A percentile compares a stretch with the other conserved stretches of the same genome.
Conservation (phyloP, 2,888 invertebrate genomes). For the Pristionchus maxplancki region DNA sequence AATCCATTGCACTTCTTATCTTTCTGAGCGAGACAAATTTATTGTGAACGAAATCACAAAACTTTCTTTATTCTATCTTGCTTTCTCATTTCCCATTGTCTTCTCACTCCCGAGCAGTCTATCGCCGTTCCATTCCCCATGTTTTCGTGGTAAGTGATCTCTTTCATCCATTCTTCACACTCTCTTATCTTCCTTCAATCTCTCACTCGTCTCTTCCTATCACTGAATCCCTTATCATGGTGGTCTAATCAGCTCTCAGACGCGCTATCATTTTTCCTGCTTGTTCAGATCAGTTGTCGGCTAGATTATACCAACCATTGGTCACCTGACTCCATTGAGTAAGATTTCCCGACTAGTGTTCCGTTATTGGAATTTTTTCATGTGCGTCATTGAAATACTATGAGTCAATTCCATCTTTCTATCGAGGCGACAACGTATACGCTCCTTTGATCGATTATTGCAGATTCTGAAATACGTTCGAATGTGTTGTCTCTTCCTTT, state of each 20-base stretch:
- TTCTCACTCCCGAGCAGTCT: neutral
- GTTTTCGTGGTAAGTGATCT: neutral
- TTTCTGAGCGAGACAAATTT: neutral
- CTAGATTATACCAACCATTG: neutral
- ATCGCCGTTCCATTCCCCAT: neutral
- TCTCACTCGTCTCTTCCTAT: neutral
- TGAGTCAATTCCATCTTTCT: no score
- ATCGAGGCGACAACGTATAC: no score
- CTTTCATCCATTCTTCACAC: neutral
- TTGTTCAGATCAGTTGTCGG: neutral
- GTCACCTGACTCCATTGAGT: neutral
- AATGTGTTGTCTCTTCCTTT: neutral
- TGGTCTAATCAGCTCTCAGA: conserved; percentile 6
- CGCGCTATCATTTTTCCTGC: neutral
- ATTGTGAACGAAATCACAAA: neutral
- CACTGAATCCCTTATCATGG: conserved; percentile 26
- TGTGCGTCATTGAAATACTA: no score
- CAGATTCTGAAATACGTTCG: neutral
- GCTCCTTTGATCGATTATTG: neutral
- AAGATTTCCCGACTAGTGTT: no score
- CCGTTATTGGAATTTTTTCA: no score
- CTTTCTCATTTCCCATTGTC: neutral
- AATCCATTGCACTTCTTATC: neutral
- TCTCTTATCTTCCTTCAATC: neutral
- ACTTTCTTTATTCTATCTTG: neutral